Base-by-base conservation (phyloP, 1,140 invertebrate species). In the Caenorhabditis tropicalis region DNA sequence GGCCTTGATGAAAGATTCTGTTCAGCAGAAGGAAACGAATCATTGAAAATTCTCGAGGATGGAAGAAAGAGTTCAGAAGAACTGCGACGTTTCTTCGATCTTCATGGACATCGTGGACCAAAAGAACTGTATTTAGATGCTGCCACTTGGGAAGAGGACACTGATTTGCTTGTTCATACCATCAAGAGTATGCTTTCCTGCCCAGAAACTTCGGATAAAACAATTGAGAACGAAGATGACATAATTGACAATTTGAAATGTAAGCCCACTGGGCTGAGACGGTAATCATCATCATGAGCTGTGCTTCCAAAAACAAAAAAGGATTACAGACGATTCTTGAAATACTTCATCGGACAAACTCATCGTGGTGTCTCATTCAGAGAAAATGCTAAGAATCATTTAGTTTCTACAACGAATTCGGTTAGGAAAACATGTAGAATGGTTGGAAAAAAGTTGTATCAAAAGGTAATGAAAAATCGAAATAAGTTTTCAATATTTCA, bases 101-200 rank as follows among this genome's bases (percentile, higher is more conserved):
- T 70, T n/a, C 83, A 85, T 39, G 83, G 83, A 43, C 83, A 85
- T 27, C 46, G 83, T 31, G 83, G 83, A 51, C 83, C 83, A 15
- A 80, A 80, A 81, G 83, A 85, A 33, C 43, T 85, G 6, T 65
- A 80, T 51, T 53, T 81, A 39, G 49, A 49, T 19, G 48, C 79
- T 27, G 12, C 49, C 16, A 36, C 70, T 1, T 85, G 83, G 83
- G 79, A 51, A 46, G 83, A 85, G 16, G 49, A 85, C 24, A 79
- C 83, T n/a, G 79, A 80, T 53, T 60, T 85, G 27, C 24, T 85
- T 6, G 58, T 85, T 39, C 70, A 80, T n/a, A 85, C 83, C 6
- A 48, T 85, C 3, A 85, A 84, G 21, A 65, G 70, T 33, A 79
- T 82, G 83, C 16, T 80, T n/a, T 10, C 48, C 5, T 31, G 21